These are phyloP conservation scores for Siniperca undulata DNA, from an alignment of 2,797 vertebrate species.

Conservation along the genomic window DNA sequence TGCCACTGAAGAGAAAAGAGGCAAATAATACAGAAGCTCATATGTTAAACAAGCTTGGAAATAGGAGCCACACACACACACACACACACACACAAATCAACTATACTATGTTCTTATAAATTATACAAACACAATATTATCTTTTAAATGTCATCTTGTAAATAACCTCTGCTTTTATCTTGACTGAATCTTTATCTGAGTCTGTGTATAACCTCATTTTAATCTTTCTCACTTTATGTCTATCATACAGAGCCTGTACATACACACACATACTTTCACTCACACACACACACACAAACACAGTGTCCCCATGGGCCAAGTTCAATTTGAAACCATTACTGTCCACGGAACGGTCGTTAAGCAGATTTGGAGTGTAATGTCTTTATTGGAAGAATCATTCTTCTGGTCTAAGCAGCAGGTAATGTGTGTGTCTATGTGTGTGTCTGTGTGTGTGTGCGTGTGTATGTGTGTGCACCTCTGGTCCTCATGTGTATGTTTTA, in stretches of 20 bases:
- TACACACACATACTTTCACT: slow-evolving; percentile 30
- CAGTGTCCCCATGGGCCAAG: slow-evolving; percentile 87
- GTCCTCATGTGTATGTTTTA: slow-evolving; percentile 39
- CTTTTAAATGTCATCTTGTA: slow-evolving; percentile 45
- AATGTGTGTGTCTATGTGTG: slow-evolving; percentile 64
- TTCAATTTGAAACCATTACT: slow-evolving; percentile 96
- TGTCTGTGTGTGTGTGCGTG: slow-evolving; percentile 46
- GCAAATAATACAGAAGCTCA: slow-evolving; percentile 21
- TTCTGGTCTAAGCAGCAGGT: slow-evolving; percentile 89
- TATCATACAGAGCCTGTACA: slow-evolving; percentile 44
- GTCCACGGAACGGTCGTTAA: slow-evolving; percentile 90
- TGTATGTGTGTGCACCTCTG: slow-evolving; percentile 32
- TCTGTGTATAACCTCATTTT: slow-evolving; percentile 61
- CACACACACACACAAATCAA: slow-evolving; percentile 26
- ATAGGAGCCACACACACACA: background rate
- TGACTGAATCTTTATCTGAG: slow-evolving; percentile 54
- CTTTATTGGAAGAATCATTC: slow-evolving; percentile 96
- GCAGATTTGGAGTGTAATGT: slow-evolving; percentile 93
- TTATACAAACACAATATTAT: slow-evolving; percentile 42
- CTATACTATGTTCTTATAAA: background rate
- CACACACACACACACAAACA: slow-evolving; percentile 42
- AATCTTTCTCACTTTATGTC: slow-evolving; percentile 44
- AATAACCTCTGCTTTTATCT: slow-evolving; percentile 47
- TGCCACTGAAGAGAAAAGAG: slow-evolving; percentile 44
- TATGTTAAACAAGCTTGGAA: slow-evolving; percentile 12